Percentiles rank a stretch among this genome's conserved stretches.
Conservation (phyloP, 2,797 vertebrate species). For the Sebastes miniatus region DNA sequence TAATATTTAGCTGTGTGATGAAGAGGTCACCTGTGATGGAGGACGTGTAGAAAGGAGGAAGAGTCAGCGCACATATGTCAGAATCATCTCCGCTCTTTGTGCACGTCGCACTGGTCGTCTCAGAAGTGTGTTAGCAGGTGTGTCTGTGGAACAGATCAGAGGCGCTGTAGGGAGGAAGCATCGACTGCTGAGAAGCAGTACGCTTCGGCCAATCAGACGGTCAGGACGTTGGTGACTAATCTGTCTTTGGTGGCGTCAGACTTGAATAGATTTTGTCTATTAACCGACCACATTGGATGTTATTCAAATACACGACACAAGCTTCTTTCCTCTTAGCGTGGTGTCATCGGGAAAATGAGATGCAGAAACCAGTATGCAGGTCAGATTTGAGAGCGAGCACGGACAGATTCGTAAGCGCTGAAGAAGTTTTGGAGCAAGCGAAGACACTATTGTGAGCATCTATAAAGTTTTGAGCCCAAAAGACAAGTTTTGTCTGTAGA, state of each 20-base stretch:
- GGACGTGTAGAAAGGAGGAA: background rate
- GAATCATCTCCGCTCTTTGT: background rate
- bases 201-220: background rate
- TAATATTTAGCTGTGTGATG: background rate
- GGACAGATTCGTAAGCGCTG: background rate
- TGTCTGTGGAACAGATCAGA: background rate
- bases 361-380: background rate
- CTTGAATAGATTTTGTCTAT: background rate
- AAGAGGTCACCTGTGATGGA: background rate
- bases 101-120: background rate
- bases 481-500: background rate
- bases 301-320: background rate
- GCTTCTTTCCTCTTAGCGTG: background rate
- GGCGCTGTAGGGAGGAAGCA: background rate
- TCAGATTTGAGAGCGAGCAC: background rate
- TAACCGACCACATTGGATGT: background rate
- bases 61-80: background rate
- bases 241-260: background rate
- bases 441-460: background rate
- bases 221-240: background rate
- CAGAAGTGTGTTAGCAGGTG: background rate
- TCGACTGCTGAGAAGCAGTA: too few species aligned
- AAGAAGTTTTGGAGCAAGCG: background rate
- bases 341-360: background rate
- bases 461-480: fast-evolving